Percentiles rank a stretch among this genome's conserved stretches.
Conservation (phyloP, 2,888 invertebrate genomes). For the Machimus atricapillus region DNA sequence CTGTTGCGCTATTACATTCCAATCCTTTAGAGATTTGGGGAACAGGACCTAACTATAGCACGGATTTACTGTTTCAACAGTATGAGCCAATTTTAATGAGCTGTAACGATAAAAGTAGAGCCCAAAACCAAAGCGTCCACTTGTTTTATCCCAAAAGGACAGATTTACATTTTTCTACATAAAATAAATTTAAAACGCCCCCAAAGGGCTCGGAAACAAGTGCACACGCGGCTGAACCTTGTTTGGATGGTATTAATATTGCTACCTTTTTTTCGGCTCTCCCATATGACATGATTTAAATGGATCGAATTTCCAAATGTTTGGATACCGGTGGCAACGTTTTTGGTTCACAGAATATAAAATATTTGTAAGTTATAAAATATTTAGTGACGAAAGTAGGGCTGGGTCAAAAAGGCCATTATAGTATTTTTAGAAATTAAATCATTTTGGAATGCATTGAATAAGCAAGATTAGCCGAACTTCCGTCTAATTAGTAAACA, state of each 20-base stretch:
- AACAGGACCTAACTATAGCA: neutral
- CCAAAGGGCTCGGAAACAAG: neutral
- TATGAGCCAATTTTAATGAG: neutral
- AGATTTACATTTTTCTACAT: constrained; percentile 3
- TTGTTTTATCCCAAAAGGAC: neutral
- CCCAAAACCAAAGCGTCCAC: neutral
- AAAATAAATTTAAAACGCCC: neutral
- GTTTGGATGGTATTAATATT: neutral
- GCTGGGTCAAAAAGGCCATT: neutral
- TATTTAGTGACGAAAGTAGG: neutral
- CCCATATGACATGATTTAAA: neutral
- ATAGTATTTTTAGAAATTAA: neutral
- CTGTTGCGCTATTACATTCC: neutral
- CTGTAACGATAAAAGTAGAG: neutral
- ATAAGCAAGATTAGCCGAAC: neutral
- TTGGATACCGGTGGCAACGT: neutral
- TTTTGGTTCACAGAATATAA: neutral
- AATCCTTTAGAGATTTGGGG: neutral
- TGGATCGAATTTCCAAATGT: neutral
- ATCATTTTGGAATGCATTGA: neutral
- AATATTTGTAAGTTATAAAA: constrained; percentile 1
- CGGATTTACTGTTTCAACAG: neutral
- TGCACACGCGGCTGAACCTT: neutral
- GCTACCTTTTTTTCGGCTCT: neutral
- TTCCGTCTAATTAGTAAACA: neutral